Conservation (phyloP, 2,888 invertebrate species). For the Phalangium opilio region DNA sequence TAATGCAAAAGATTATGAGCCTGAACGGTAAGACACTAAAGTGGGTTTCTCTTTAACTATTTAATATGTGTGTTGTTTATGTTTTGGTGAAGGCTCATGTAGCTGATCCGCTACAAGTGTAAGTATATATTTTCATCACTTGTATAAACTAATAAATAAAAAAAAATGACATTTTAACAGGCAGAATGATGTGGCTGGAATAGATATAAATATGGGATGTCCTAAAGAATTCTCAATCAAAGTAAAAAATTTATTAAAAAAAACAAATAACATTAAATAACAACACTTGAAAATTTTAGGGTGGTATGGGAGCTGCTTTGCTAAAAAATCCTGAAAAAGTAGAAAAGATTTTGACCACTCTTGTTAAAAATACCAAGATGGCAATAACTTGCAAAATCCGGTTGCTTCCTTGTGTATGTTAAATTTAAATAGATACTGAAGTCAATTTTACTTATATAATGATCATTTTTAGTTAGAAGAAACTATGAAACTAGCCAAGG, state of each 20-base stretch:
- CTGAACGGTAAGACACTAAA: too few relatives aligned
- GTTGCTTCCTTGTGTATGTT: slow-evolving; percentile 51
- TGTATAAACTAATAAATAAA: slow-evolving; percentile 2
- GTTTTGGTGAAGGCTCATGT: too few relatives aligned
- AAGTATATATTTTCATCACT: slow-evolving; percentile 30
- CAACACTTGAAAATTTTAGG: too few relatives aligned
- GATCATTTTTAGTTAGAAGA: slow-evolving; percentile 40
- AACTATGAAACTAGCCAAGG: slow-evolving; percentile 60
- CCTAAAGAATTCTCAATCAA: slow-evolving; percentile 96
- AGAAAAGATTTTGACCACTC: slow-evolving; percentile 52
- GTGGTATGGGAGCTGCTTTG: too few relatives aligned
- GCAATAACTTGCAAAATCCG: slow-evolving; percentile 97
- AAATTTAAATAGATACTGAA: too few relatives aligned
- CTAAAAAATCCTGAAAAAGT: slow-evolving; percentile 70
- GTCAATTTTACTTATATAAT: too few relatives aligned
- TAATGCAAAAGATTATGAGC: too few relatives aligned
- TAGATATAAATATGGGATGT: slow-evolving; percentile 99
- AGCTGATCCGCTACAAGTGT: too few relatives aligned
- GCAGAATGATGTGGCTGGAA: slow-evolving; percentile 78
- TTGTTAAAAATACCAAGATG: slow-evolving; percentile 59
- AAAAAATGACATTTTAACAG: slow-evolving; percentile 44
- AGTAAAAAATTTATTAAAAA: slow-evolving; percentile 25
- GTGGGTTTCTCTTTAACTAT: too few relatives aligned
- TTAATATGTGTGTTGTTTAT: too few relatives aligned
- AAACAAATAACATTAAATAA: not conserved